Percentiles rank a stretch among this genome's conserved stretches.
phyloP scores from a whole-genome alignment of 2,113 vertebrate species.

The Egretta garzetta region DNA sequence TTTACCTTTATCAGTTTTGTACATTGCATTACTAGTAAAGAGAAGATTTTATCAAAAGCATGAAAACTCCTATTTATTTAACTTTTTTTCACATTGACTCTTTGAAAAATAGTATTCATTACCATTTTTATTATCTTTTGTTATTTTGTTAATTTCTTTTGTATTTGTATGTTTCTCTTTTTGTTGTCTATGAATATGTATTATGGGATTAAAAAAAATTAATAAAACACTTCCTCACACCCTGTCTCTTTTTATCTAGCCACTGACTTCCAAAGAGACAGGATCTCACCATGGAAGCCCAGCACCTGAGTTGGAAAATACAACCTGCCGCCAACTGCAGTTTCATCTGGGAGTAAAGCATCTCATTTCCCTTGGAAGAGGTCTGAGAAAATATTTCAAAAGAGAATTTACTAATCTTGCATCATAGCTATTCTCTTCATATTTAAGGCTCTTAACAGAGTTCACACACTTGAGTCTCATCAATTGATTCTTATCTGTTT shows the following conservation, averaged over 20 bases:
- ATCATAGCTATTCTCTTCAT: neutral
- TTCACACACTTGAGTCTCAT: neutral
- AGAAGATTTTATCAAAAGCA: neutral
- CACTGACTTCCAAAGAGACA: neutral
- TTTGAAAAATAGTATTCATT: neutral
- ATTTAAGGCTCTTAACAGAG: neutral
- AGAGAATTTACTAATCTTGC: neutral
- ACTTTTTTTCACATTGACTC: neutral
- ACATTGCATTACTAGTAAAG: neutral
- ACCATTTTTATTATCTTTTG: neutral
- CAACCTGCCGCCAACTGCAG: neutral
- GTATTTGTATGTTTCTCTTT: neutral
- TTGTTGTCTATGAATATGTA: neutral
- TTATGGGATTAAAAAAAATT: neutral
- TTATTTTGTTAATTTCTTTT: neutral
- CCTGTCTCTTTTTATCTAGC: neutral
- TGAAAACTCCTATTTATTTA: neutral
- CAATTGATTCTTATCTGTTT: neutral
- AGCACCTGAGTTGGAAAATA: neutral
- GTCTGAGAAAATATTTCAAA: conserved; percentile 8
- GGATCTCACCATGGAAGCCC: neutral
- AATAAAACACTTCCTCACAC: neutral
- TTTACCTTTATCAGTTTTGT: neutral
- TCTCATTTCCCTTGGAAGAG: neutral
- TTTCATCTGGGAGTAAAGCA: neutral